Percentiles rank a stretch among this genome's conserved stretches.
Evolutionary conservation across 1,140 invertebrate species (phyloP).

Genomic region (Scaptomyza graminum): DNA sequence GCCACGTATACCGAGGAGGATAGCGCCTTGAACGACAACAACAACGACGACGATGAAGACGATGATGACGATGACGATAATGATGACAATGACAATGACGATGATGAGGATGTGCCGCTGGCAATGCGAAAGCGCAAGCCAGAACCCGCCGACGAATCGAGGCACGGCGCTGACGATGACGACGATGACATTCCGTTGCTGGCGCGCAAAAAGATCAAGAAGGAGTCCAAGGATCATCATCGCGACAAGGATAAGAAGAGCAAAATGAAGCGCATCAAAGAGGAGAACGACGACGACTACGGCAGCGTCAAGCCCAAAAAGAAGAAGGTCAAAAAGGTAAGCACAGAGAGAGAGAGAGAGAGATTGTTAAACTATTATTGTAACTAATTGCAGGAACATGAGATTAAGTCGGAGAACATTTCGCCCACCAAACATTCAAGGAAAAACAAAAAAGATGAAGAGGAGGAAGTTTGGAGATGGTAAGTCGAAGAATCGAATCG

Average conservation of each 20-base stretch:
- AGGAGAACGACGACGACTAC: conserved; percentile 87
- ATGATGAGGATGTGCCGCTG: conserved; percentile 92
- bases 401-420: conserved; percentile 65
- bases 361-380: too few relatives aligned
- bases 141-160: conserved; percentile 35
- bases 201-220: conserved; percentile 86
- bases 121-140: conserved; percentile 85
- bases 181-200: conserved; percentile 88
- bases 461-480: conserved; percentile 97
- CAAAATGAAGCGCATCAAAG: conserved; percentile 86
- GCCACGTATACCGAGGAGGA: conserved; percentile 63
- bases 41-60: conserved; percentile 87
- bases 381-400: conserved; percentile 41
- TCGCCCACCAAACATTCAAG: conserved; percentile 86
- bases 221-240: conserved; percentile 85
- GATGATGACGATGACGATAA: conserved; percentile 89
- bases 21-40: conserved; percentile 78
- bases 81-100: conserved; percentile 91
- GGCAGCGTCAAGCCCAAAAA: conserved; percentile 85
- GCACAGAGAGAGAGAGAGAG: too few relatives aligned
- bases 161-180: conserved; percentile 77
- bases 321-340: conserved; percentile 84
- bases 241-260: conserved; percentile 84
- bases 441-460: conserved; percentile 91
- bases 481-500: conserved; percentile 84